A percentile compares a stretch with the other conserved stretches of the same genome.
Evolutionary conservation across 2,888 invertebrate species (phyloP).

Genomic region (Saturnia japonica): DNA sequence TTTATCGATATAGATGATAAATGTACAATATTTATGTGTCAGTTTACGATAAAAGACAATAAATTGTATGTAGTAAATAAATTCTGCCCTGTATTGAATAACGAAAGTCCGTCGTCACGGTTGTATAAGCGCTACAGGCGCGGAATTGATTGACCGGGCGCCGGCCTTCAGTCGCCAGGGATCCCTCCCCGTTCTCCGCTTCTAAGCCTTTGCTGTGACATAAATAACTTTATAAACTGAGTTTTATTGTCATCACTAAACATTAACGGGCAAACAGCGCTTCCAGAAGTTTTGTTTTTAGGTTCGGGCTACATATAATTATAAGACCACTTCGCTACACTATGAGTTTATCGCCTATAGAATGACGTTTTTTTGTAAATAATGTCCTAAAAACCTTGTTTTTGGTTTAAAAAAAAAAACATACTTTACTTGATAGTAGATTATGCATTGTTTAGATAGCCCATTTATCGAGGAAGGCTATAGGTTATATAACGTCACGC

Average conservation of each 20-base stretch:
- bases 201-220: conserved; percentile 11
- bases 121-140: not conserved
- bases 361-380: too few relatives aligned
- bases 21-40: not conserved
- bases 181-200: conserved; percentile 4
- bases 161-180: not conserved
- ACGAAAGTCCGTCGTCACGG: conserved; percentile 12
- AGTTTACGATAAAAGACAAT: conserved; percentile 3
- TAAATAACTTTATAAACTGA: conserved; percentile 19
- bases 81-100: conserved; percentile 7
- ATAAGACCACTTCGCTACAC: too few relatives aligned
- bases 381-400: too few relatives aligned
- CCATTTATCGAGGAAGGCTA: too few relatives aligned
- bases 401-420: too few relatives aligned
- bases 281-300: not conserved
- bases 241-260: not conserved
- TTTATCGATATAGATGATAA: not conserved
- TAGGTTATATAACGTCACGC: too few relatives aligned
- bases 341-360: too few relatives aligned
- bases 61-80: conserved; percentile 7
- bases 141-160: conserved; percentile 21
- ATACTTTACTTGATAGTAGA: too few relatives aligned
- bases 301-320: not conserved
- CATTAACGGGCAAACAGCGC: not conserved
- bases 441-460: too few relatives aligned